Percentiles rank a stretch among this genome's conserved stretches.
Conservation (phyloP, 2,888 invertebrate genomes). For the Oscheius myriophilus region DNA sequence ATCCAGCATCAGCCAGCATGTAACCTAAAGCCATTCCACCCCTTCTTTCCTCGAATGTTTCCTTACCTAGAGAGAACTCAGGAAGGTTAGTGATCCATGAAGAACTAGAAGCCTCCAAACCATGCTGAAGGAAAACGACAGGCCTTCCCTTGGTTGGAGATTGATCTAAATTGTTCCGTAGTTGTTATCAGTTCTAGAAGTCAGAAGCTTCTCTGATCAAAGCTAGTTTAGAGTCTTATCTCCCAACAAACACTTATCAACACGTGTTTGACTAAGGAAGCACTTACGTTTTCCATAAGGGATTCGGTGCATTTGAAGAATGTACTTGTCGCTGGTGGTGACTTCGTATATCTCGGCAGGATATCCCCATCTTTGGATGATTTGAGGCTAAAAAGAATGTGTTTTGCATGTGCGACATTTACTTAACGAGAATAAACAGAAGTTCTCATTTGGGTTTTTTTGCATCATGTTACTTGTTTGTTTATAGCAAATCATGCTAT, state of each 20-base stretch:
- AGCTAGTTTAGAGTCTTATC: too few species aligned
- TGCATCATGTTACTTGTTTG: too few species aligned
- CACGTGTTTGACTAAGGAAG: neutral
- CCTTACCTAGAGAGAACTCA: constrained; percentile 29
- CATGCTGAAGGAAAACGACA: constrained; percentile 80
- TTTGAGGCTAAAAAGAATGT: constrained; percentile 45
- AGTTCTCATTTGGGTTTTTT: too few species aligned
- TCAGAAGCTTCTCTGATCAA: too few species aligned
- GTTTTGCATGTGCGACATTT: too few species aligned
- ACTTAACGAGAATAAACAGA: too few species aligned
- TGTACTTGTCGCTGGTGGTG: constrained; percentile 83
- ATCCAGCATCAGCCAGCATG: constrained; percentile 74
- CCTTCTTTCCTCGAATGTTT: neutral
- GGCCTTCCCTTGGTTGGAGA: neutral
- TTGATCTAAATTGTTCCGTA: constrained; percentile 1
- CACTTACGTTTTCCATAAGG: constrained; percentile 73
- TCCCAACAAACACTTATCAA: neutral
- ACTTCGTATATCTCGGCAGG: constrained; percentile 64
- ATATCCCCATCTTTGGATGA: constrained; percentile 71
- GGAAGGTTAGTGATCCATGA: constrained; percentile 62
- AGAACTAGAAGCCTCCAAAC: constrained; percentile 74
- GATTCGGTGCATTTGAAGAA: constrained; percentile 84
- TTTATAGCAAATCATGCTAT: too few species aligned
- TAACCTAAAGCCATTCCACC: constrained; percentile 40
- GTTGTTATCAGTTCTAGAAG: too few species aligned